These are phyloP conservation scores for Mystacides longicornis DNA, from an alignment of 2,888 invertebrate genomes.

Conservation along the genomic window DNA sequence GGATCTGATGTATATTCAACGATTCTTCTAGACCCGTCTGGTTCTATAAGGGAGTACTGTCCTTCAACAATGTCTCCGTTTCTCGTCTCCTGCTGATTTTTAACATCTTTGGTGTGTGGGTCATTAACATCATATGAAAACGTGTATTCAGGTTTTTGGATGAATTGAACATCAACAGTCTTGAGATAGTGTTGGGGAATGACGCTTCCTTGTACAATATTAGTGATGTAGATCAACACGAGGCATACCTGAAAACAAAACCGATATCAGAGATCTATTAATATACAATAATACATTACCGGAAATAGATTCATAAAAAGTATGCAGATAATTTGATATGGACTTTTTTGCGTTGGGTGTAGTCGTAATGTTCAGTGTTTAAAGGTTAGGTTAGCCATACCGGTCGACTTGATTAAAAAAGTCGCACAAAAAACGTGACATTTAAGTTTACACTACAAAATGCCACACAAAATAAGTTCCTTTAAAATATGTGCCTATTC, in stretches of 20 bases:
- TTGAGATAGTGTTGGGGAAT: not conserved
- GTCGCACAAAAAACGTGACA: no score
- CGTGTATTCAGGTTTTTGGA: not conserved
- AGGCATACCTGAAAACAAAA: not conserved
- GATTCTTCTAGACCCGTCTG: not conserved
- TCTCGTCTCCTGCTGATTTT: not conserved
- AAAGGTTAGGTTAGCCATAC: no score
- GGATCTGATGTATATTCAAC: not conserved
- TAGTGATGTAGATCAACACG: not conserved
- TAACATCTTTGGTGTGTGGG: not conserved
- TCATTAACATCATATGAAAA: not conserved
- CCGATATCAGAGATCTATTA: no score
- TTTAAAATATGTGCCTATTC: no score
- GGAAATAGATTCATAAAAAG: no score
- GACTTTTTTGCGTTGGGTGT: no score
- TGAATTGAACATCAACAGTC: not conserved
- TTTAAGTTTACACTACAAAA: no score
- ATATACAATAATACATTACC: no score
- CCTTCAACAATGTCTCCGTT: not conserved
- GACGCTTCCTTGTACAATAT: not conserved
- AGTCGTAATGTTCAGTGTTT: no score
- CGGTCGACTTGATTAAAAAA: no score
- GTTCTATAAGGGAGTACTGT: constrained; percentile 1
- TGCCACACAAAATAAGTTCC: no score
- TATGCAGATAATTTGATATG: no score